Evolutionary conservation across 2,113 vertebrate species (phyloP).

Genomic region (Pomatorhinus ruficollis): DNA sequence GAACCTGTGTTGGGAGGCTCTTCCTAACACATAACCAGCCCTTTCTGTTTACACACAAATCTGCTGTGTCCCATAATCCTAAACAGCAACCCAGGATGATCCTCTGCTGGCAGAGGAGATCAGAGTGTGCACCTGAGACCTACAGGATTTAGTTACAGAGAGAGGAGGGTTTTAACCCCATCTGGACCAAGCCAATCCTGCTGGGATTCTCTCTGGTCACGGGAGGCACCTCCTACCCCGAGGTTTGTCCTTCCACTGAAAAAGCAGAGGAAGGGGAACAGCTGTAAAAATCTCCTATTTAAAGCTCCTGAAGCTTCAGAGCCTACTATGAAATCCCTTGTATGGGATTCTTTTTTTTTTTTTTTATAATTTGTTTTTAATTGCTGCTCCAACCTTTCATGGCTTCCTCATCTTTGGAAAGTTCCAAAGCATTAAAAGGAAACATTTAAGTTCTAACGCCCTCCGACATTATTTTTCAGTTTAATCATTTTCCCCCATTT

Average conservation of each 20-base stretch:
- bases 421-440: conserved; percentile 58
- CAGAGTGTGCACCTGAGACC: not conserved
- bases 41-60: not conserved
- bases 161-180: not conserved
- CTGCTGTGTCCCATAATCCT: not conserved
- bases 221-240: not conserved
- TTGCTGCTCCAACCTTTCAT: conserved; percentile 54
- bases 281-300: conserved; percentile 54
- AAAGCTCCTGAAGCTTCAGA: conserved; percentile 40
- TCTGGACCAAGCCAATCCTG: not conserved
- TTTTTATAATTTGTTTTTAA: conserved; percentile 51
- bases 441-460: conserved; percentile 48
- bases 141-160: not conserved
- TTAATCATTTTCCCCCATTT: conserved; percentile 50
- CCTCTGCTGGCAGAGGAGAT: not conserved
- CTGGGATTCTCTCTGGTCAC: not conserved
- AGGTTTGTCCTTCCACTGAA: not conserved
- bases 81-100: not conserved
- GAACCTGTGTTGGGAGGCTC: not conserved
- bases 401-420: conserved; percentile 41
- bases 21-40: not conserved
- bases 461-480: conserved; percentile 33
- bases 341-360: not conserved
- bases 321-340: conserved; percentile 23
- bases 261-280: conserved; percentile 18